Conservation (phyloP, 1,140 invertebrate species). For the Ylistrum balloti region DNA sequence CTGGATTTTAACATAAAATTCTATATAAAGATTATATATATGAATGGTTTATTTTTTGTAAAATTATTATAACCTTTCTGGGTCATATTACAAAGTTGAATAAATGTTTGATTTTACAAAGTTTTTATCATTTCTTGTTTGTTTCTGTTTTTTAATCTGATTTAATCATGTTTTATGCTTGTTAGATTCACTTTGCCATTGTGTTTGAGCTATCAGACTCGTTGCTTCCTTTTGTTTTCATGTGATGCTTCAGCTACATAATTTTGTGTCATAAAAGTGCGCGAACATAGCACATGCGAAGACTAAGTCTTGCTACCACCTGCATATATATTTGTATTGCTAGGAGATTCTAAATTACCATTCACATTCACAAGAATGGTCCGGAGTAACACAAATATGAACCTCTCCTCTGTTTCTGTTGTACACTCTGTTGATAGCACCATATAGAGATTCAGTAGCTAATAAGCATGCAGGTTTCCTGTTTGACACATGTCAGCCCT, state of each 20-base stretch:
- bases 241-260: slow-evolving; percentile 24
- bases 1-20: slow-evolving; percentile 10
- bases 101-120: slow-evolving; percentile 40
- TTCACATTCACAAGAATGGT: slow-evolving; percentile 16
- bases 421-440: neutral
- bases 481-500: slow-evolving; percentile 24
- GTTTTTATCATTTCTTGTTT: slow-evolving; percentile 23
- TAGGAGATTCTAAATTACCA: slow-evolving; percentile 20
- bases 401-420: slow-evolving; percentile 7
- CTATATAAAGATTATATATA: slow-evolving; percentile 40
- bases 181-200: neutral
- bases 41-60: slow-evolving; percentile 40
- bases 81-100: slow-evolving; percentile 35
- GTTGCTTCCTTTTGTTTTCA: slow-evolving; percentile 37
- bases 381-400: slow-evolving; percentile 23
- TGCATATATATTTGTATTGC: neutral
- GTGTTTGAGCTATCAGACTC: neutral
- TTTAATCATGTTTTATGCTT: slow-evolving; percentile 3
- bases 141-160: neutral
- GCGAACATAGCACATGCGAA: slow-evolving; percentile 19
- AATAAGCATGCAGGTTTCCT: slow-evolving; percentile 18
- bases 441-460: neutral
- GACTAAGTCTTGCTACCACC: slow-evolving; percentile 2
- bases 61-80: slow-evolving; percentile 40
- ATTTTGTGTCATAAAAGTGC: slow-evolving; percentile 38